Base-by-base conservation (phyloP, 2,113 vertebrate species). In the Gallinago media region DNA sequence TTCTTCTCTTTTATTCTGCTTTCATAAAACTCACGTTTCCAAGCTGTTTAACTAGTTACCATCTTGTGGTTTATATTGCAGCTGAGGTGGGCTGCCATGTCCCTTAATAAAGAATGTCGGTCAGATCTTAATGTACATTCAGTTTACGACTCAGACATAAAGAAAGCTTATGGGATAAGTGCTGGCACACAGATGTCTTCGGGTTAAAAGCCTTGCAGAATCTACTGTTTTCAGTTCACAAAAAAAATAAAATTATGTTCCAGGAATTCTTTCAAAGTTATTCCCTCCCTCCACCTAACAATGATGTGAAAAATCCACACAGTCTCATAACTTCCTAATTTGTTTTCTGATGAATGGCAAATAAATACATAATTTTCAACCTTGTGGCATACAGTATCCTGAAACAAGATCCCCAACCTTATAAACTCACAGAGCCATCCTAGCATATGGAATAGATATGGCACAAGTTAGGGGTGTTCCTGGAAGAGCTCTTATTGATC, bases 201-300 rank as follows among this genome's bases (percentile, higher is more conserved):
- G 0, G 4, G 7, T 55, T 34, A 82, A 74, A 32, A 76, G 9
- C 18, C 32, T 80, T 84, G 11, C 13, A 76, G 34, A 83, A 66
- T 31, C 14, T 40, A 13, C n/a, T 8, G 1, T 0, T 12, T 91
- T 58, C 0, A 0, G 12, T 62, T 63, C 61, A 70, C 44, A 18
- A 27, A 34, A 36, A 22, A 34, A 36, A 22, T 16, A 49, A 31
- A 10, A 1, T 56, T 10, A 5, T 27, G 3, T 80, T 59, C 31
- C 32, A 54, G 26, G 54, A 65, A 29, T 87, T 58, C 9, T 25
- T 65, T 73, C 19, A 44, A 66, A 63, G 29, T 90, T 55, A 49
- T 49, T 67, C 14, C 55, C 31, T 66, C 36, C 12, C 26, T 85
- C 88, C 31, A 56, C 1, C 2, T 27, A 73, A 26, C 3, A 87